phyloP scores from a whole-genome alignment of 2,888 invertebrate genomes.

The Euphydryas editha region DNA sequence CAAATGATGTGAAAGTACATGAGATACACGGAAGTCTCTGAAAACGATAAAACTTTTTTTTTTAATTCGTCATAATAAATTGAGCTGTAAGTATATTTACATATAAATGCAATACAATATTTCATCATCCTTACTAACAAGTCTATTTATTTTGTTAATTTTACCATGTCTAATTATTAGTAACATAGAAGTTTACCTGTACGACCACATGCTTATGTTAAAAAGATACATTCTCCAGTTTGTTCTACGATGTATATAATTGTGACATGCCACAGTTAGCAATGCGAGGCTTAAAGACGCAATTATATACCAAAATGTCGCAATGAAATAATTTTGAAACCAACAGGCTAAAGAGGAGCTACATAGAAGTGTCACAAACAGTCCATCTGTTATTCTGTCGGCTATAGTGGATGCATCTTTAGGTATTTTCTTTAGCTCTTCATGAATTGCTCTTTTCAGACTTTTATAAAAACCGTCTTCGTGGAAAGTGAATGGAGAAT shows the following conservation, averaged over 20 bases:
- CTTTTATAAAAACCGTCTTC: slow-evolving; percentile 89
- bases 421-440: slow-evolving; percentile 81
- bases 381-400: slow-evolving; percentile 64
- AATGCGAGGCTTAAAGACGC: slow-evolving; percentile 84
- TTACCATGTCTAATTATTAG: not conserved
- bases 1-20: slow-evolving; percentile 90
- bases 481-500: slow-evolving; percentile 89
- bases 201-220: slow-evolving; percentile 87
- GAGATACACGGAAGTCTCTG: slow-evolving; percentile 89
- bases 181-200: slow-evolving; percentile 70
- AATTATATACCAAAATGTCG: slow-evolving; percentile 62
- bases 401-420: slow-evolving; percentile 59
- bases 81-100: not conserved
- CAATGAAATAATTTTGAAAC: slow-evolving; percentile 51
- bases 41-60: slow-evolving; percentile 46
- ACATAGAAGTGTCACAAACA: slow-evolving; percentile 62
- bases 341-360: slow-evolving; percentile 56
- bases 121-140: not conserved
- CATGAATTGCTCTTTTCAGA: slow-evolving; percentile 84
- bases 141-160: too few relatives aligned
- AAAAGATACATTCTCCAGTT: slow-evolving; percentile 92
- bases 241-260: slow-evolving; percentile 89
- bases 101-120: not conserved
- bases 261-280: slow-evolving; percentile 86
- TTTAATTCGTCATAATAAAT: not conserved